A percentile compares a stretch with the other conserved stretches of the same genome.
Evolutionary conservation across 2,888 invertebrate species (phyloP).

Genomic region (Nasonia oneida): DNA sequence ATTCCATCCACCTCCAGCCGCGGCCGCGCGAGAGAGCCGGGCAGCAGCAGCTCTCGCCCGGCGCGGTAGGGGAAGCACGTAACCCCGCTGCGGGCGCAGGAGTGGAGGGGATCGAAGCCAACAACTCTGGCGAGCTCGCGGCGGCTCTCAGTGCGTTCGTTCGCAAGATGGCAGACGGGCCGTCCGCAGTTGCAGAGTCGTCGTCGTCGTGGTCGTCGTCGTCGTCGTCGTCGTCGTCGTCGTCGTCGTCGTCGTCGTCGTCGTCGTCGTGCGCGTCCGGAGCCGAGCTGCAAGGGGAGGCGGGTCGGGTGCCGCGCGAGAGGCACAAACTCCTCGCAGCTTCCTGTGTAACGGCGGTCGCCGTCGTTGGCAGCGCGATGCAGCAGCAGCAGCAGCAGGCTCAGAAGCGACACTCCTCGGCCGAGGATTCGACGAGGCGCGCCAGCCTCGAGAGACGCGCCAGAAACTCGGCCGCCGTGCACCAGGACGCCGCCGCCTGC

Average conservation of each 20-base stretch:
- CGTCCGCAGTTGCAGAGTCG: constrained; percentile 82
- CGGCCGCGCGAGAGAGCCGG: not conserved
- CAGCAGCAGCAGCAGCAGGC: constrained; percentile 65
- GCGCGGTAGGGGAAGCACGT: not conserved
- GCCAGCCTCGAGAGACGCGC: constrained; percentile 60
- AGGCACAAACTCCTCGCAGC: constrained; percentile 68
- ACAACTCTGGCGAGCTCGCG: not conserved
- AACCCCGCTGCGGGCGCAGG: not conserved
- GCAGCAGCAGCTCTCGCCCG: not conserved
- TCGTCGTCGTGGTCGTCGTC: constrained; percentile 70
- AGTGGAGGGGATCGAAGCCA: constrained; percentile 13
- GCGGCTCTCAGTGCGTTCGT: constrained; percentile 79
- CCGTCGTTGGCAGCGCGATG: constrained; percentile 79
- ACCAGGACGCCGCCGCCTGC: constrained; percentile 43
- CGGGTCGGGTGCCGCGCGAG: constrained; percentile 68
- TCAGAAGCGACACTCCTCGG: constrained; percentile 56
- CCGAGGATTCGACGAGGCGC: constrained; percentile 33
- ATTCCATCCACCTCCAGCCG: not conserved
- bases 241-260: constrained; percentile 70
- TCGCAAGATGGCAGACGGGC: constrained; percentile 90
- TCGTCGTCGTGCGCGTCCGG: constrained; percentile 78
- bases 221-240: constrained; percentile 64
- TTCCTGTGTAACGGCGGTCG: constrained; percentile 81
- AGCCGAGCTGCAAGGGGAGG: constrained; percentile 29
- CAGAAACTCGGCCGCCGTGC: constrained; percentile 48